A percentile compares a stretch with the other conserved stretches of the same genome.
These are phyloP conservation scores for Mythimna lalbum DNA, from an alignment of 2,888 invertebrate genomes.

Conservation along the genomic window DNA sequence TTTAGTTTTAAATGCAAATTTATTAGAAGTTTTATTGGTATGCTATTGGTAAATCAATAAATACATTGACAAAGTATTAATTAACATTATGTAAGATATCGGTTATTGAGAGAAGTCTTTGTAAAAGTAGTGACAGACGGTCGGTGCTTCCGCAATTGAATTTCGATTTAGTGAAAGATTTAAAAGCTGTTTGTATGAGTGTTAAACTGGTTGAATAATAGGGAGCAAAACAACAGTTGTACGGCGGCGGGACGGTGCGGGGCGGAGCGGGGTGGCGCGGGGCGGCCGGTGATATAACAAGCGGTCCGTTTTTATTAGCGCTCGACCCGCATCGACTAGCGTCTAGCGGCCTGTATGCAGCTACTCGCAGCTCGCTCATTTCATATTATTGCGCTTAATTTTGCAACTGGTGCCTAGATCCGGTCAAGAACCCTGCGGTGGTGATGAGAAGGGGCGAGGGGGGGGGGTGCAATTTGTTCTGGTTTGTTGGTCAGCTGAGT, in stretches of 20 bases:
- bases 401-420: constrained; percentile 34
- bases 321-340: neutral
- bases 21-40: neutral
- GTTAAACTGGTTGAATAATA: constrained; percentile 52
- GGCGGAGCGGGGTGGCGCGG: neutral
- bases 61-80: neutral
- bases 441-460: too few relatives aligned
- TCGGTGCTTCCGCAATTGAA: constrained; percentile 34
- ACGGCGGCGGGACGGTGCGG: constrained; percentile 2
- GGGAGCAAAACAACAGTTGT: constrained; percentile 53
- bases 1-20: constrained; percentile 9
- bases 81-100: constrained; percentile 27
- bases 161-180: constrained; percentile 36
- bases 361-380: neutral
- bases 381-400: constrained; percentile 21
- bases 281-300: constrained; percentile 38
- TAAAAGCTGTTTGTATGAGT: constrained; percentile 43
- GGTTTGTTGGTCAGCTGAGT: constrained; percentile 23
- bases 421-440: constrained; percentile 17
- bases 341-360: neutral
- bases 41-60: neutral
- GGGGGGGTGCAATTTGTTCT: neutral
- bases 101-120: constrained; percentile 14
- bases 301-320: constrained; percentile 14
- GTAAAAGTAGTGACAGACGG: constrained; percentile 11